Base-by-base conservation (phyloP, 1,140 invertebrate species). In the Lysiphlebus fabarum region DNA sequence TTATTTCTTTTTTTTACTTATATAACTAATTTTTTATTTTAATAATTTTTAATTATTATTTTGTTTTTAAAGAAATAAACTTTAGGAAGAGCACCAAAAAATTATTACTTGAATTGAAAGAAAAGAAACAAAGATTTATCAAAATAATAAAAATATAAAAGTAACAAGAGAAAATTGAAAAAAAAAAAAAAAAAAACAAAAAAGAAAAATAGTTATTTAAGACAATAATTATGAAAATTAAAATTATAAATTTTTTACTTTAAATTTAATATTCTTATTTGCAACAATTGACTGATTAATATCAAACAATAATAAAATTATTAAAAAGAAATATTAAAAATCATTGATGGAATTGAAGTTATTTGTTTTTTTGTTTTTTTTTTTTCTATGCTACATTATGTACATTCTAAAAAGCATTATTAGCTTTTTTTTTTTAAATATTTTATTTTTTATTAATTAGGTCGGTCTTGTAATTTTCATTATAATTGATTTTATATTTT, bases 321-420 rank as follows among this genome's bases (percentile, higher is more conserved):
- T 49, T 58, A 33, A 50, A 55, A 54, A 42, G 56, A 37, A 36
- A 49, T 54, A 49, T 59, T 53, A 41, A 56, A 62, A 33, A 50
- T 57, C 50, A 58, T 12, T 26, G 17, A 26, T 26, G 17, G 17
- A 26, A 60, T 56, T 45, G 61, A 50, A 62, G 45, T 56, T 54
- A 43, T 54, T 53, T 58, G 55, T 26, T 26, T 2, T 26, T 26
- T 26, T 26, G 2, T 26, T 26, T 26, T 26, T 26, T 58, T 62
- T 62, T 42, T 65, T 58, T 67, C 69, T 75, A 73, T 74, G 67
- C 71, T 75, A 76, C 69, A 74, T 67, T 76, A 76, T 76, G 68
- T 75, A 76, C 73, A 76, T 65, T 63, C 64, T 26, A 72, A 59
- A 67, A 70, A 74, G 65, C 66, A 65, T 67, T 58, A 34, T 12